phyloP scores from a whole-genome alignment of 2,888 invertebrate species.

The Drosophila parthenogenetica region DNA sequence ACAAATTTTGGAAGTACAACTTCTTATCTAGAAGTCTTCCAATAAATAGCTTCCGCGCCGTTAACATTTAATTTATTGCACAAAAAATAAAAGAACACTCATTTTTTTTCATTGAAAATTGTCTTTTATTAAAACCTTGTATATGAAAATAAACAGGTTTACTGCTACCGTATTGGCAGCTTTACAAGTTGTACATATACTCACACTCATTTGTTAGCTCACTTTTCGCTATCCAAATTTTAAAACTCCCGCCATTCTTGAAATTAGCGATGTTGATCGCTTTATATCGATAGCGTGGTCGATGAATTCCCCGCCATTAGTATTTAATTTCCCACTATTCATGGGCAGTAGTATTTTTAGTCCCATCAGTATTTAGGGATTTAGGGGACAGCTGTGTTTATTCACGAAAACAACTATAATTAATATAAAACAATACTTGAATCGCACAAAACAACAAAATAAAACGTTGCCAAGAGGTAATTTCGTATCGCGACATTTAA shows the following conservation, averaged over 20 bases:
- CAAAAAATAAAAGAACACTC: not conserved
- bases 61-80: not conserved
- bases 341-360: too few species aligned
- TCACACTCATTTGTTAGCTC: not conserved
- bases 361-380: too few species aligned
- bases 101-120: too few species aligned
- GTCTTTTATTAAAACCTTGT: too few species aligned
- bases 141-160: too few species aligned
- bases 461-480: constrained; percentile 70
- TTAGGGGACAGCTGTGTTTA: not conserved
- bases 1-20: constrained; percentile 24
- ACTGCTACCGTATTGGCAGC: too few species aligned
- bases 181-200: too few species aligned
- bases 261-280: constrained; percentile 10
- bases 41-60: constrained; percentile 41
- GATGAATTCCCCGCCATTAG: constrained; percentile 7
- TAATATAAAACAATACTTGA: constrained; percentile 29
- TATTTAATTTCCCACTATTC: too few species aligned
- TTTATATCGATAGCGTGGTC: constrained; percentile 11
- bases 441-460: constrained; percentile 33
- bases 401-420: constrained; percentile 52
- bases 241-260: constrained; percentile 7
- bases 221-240: not conserved
- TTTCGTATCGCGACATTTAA: constrained; percentile 8
- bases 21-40: constrained; percentile 29